Base-by-base conservation (phyloP, 2,888 invertebrate species). In the Bombylius discolor region DNA sequence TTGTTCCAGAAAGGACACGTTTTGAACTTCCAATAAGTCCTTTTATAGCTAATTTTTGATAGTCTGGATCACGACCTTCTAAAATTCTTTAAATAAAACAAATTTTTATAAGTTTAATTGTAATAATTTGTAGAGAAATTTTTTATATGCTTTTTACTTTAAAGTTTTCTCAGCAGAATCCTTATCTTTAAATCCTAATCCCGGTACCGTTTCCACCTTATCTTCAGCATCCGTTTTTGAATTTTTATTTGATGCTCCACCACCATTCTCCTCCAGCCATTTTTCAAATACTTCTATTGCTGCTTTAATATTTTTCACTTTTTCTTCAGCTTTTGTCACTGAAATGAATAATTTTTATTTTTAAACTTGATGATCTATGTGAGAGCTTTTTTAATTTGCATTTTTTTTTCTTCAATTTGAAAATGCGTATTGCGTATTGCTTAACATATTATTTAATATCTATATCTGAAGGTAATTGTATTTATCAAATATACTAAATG, bases 121-220 rank as follows among this genome's bases (percentile, higher is more conserved):
- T 52, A 47, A 9, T 32, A n/a, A 52, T 33, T 44, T 9, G 32
- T 48, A 5, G 8, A 14, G 9, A 36, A 36, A 36, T 3, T 36
- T 6, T 9, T 36, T 8, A 36, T 36, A 8, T 36, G 6, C 6
- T 36, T 36, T 36, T 36, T 42, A 74, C 74, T 80, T 76, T 7
- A 89, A 72, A 0, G 87, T 86, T 53, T 80, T 81, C 60, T 81
- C 73, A 0, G 88, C 88, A 3, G 85, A 80, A n/a, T 79, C 82
- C 67, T 82, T 82, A 68, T 88, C 87, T 68, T 88, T 88, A 71
- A 88, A 89, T 32, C 88, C 85, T 34, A 87, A 77, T 0, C 85
- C 86, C 6, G 83, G 82, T 47, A 87, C 86, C 0, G 82, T 81
- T 65, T 85, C 84, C 1, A 76, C 72, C 51, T 77, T 75, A 46